A percentile compares a stretch with the other conserved stretches of the same genome.
phyloP scores from a whole-genome alignment of 2,113 vertebrate species.

The Dasypus novemcinctus region DNA sequence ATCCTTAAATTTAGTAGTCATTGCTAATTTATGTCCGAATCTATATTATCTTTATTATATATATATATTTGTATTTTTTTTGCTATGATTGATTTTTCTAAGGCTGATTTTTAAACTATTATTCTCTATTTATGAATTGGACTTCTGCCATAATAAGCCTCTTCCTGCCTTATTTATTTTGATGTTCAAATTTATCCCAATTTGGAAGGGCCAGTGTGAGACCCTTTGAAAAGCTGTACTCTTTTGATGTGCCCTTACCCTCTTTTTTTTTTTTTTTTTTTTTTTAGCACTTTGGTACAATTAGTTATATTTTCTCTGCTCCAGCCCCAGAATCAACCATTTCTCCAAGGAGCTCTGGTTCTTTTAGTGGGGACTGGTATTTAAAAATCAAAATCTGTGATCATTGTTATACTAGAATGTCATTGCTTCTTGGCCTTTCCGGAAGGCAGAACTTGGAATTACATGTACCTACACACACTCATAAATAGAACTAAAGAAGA shows the following conservation, averaged over 20 bases:
- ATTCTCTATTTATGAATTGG: background rate
- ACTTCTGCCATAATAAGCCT: background rate
- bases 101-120: background rate
- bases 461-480: background rate
- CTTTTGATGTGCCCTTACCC: background rate
- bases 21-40: slow-evolving; percentile 8
- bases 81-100: background rate
- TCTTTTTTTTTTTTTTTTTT: background rate
- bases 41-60: background rate
- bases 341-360: slow-evolving; percentile 16
- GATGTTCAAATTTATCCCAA: slow-evolving; percentile 20
- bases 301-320: background rate
- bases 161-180: slow-evolving; percentile 33
- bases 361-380: background rate
- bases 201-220: background rate
- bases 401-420: background rate
- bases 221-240: background rate
- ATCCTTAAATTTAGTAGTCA: background rate
- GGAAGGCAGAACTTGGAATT: background rate
- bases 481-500: background rate
- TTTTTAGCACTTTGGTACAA: background rate
- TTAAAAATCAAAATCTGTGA: background rate
- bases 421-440: slow-evolving; percentile 8
- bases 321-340: background rate
- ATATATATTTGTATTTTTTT: background rate